These are phyloP conservation scores for Ferrisia virgata DNA, from an alignment of 2,888 invertebrate species.

Conservation along the genomic window DNA sequence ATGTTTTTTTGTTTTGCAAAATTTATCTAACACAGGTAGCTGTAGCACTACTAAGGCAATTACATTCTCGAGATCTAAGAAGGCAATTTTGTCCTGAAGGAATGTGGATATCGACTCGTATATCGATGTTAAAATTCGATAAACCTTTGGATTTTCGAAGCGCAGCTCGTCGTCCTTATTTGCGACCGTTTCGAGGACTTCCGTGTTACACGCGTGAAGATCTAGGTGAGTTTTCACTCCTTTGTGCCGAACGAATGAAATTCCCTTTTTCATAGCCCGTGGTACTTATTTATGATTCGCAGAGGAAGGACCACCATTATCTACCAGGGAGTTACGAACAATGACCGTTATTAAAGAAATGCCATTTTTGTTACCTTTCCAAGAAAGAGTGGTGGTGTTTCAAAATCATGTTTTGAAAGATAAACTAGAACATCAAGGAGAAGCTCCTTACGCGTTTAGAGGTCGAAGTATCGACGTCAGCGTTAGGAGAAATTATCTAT, in stretches of 20 bases:
- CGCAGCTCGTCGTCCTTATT: constrained; percentile 51
- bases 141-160: constrained; percentile 51
- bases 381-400: constrained; percentile 80
- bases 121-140: constrained; percentile 54
- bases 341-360: constrained; percentile 85
- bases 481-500: constrained; percentile 86
- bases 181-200: constrained; percentile 59
- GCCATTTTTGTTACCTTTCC: constrained; percentile 91
- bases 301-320: constrained; percentile 79
- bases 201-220: constrained; percentile 60
- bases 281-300: constrained; percentile 51
- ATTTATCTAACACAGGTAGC: constrained; percentile 58
- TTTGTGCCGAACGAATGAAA: neutral
- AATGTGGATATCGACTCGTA: constrained; percentile 61
- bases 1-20: too few species aligned
- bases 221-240: constrained; percentile 55
- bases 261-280: constrained; percentile 14
- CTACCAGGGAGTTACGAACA: constrained; percentile 82
- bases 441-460: constrained; percentile 68
- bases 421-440: constrained; percentile 71
- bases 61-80: constrained; percentile 83
- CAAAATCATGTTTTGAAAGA: constrained; percentile 69
- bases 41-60: constrained; percentile 72
- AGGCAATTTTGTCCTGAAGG: constrained; percentile 70
- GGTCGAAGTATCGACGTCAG: constrained; percentile 73